Evolutionary conservation across 1,140 invertebrate species (phyloP), one percentile per base, ranked within the genome.

Genomic region (Eriosoma lanigerum): DNA sequence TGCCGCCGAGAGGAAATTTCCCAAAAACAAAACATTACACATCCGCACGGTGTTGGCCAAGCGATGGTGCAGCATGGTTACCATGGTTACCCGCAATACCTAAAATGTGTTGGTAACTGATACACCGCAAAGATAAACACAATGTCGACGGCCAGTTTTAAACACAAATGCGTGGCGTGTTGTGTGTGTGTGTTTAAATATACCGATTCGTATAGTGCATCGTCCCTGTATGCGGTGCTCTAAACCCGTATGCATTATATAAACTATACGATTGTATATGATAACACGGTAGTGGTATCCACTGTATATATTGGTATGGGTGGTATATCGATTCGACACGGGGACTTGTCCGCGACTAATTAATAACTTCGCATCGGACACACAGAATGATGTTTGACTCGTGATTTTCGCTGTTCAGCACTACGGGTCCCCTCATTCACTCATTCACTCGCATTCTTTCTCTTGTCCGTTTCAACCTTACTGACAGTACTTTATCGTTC

Each of bases 81-180:
- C 72, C 72, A 75, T 58, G 32, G 72, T 75, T 24, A 75, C 52
- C n/a, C 52, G 52, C 54, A 44, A 66, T 32, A 66, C 4, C 32
- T 15, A 10, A 15, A 44, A 32, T 38, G 12, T 13, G 48, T 9
- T n/a, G 32, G 70, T 73, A 73, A 54, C 48, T 73, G 52, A 75
- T 56, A 58, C 29, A 38, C 72, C 72, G 52, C 72, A 58, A 38
- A 75, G 52, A 75, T 21, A 75, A 75, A 75, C 52, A 75, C 72
- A 75, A 75, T 54, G n/a, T 38, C 72, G 19, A 19, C 72, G 50
- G 32, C 50, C 72, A 44, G 70, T 54, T 66, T 66, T 21, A 21
- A 4, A 38, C 8, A 38, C 8, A n/a, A n/a, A n/a, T n/a, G n/a
- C n/a, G n/a, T 29, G 26, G 26, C 60, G 32, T 64, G 29, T 29